phyloP scores from a whole-genome alignment of 2,797 vertebrate species.

The Bufotes viridis region DNA sequence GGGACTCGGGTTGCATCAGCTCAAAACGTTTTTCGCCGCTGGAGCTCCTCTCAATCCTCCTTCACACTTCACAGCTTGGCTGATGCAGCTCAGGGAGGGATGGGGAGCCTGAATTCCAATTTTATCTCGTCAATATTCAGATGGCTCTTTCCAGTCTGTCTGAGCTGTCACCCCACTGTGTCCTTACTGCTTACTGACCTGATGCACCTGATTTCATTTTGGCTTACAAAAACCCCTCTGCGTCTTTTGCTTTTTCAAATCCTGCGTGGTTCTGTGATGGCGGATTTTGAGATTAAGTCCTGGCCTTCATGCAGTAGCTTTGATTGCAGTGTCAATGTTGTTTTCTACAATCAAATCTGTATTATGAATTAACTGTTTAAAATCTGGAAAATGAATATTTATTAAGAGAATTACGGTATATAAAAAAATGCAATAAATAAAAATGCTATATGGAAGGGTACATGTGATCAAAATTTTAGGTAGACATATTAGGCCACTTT shows the following conservation, averaged over 20 bases:
- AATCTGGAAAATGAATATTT: background rate
- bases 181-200: conserved; percentile 57
- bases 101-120: conserved; percentile 36
- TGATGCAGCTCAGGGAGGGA: conserved; percentile 35
- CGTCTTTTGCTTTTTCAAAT: conserved; percentile 7
- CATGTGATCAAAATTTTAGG: background rate
- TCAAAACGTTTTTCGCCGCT: conserved; percentile 39
- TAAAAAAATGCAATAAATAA: background rate
- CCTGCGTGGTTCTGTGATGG: background rate
- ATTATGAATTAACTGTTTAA: background rate
- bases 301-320: background rate
- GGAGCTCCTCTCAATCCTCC: conserved; percentile 42
- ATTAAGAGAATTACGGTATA: background rate
- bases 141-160: conserved; percentile 44
- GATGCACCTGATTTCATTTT: conserved; percentile 29
- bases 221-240: background rate
- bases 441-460: background rate
- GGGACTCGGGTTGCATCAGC: conserved; percentile 39
- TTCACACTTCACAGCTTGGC: conserved; percentile 56
- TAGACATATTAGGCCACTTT: background rate
- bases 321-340: background rate
- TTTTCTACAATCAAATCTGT: background rate
- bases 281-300: background rate
- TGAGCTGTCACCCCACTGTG: conserved; percentile 47
- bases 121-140: conserved; percentile 51